Conservation (phyloP, 2,797 vertebrate genomes). For the Oreortyx pictus region DNA sequence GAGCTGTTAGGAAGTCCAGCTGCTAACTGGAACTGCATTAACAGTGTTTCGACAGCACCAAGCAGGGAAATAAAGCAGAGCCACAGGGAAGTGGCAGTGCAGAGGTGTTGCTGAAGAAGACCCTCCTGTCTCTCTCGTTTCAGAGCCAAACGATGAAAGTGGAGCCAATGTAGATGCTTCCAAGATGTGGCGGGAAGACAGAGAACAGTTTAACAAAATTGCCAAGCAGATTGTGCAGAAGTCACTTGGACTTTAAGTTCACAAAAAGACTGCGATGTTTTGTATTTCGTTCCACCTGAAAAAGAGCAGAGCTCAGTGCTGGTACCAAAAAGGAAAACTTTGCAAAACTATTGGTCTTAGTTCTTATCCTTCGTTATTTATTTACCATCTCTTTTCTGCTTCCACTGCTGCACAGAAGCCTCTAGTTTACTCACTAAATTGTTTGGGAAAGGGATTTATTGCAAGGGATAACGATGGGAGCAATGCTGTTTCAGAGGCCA, state of each 20-base stretch:
- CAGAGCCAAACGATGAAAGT: conserved; percentile 97
- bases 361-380: background rate
- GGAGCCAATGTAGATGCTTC: conserved; percentile 97
- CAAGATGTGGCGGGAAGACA: conserved; percentile 98
- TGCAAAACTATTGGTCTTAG: conserved; percentile 39
- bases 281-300: conserved; percentile 45
- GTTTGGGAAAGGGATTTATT: conserved; percentile 4
- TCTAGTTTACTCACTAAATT: background rate
- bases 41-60: background rate
- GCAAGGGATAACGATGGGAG: background rate
- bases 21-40: background rate
- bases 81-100: background rate
- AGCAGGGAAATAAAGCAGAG: background rate
- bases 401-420: conserved; percentile 31
- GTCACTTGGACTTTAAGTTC: conserved; percentile 89
- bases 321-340: conserved; percentile 71
- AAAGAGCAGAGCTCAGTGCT: conserved; percentile 47
- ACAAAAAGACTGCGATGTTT: conserved; percentile 15
- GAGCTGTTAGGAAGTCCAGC: background rate
- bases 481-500: background rate
- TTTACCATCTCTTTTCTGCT: background rate
- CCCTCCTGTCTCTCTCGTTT: conserved; percentile 6
- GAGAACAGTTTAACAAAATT: conserved; percentile 92
- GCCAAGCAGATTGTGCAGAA: conserved; percentile 95
- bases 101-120: background rate